Evolutionary conservation across 2,797 vertebrate species (phyloP), one percentile per base, ranked within the genome.

Genomic region (Trachurus trachurus): DNA sequence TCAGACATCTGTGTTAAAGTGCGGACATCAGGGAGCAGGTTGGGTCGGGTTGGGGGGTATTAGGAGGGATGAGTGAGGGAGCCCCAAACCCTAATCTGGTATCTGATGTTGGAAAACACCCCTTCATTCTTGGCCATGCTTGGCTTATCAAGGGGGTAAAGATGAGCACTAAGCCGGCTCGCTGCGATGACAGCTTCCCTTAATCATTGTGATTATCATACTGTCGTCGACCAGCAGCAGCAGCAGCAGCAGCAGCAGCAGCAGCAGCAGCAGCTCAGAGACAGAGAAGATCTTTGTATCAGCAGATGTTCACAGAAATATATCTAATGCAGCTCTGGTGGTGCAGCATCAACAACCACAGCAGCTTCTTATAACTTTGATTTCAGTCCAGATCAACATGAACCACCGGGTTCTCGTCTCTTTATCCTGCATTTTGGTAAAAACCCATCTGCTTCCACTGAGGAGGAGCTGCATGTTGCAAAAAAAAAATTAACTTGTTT

Each of bases 141-240:
- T 74, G 84, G 82, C 66, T 89, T 87, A 86, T 80, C 81, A 83
- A 58, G 58, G 67, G 67, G 73, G 80, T 82, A 87, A 85, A 86
- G 85, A 89, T 86, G 80, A 87, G 70, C 21, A 29, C 74, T 89
- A 90, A 90, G 79, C 80, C 54, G 45, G 78, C 84, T 86, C 83
- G 87, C 47, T 71, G 58, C 67, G 77, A 56, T 81, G 74, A 83
- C 76, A 80, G 80, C 74, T 81, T 78, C 70, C 71, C 58, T 87
- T 90, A 90, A 90, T 90, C 87, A 88, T 74, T 80, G 71, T 77
- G 81, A 88, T 90, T 71, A 87, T 73, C 80, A 71, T 65, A 58
- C 53, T 78, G 79, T 80, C 2, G 57, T 71, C 47, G 31, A 5
- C 31, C 31, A 34, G 31, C 39, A 65, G 65, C 53, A 65, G 9